Percentiles rank a stretch among this genome's conserved stretches.
These are phyloP conservation scores for Sebastes cheni DNA, from an alignment of 2,797 vertebrate genomes.

Conservation along the genomic window DNA sequence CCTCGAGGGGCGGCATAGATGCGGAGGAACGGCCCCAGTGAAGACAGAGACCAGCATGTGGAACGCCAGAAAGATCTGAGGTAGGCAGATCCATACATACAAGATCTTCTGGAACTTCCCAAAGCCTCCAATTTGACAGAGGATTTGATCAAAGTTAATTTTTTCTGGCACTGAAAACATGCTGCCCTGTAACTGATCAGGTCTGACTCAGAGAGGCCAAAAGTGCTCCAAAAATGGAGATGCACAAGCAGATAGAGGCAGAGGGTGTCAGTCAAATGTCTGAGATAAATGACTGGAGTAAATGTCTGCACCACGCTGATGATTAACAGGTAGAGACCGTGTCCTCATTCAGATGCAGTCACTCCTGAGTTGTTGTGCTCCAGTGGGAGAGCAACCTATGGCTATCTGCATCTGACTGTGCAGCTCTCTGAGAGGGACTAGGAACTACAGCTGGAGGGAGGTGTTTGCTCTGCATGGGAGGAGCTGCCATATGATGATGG, in stretches of 20 bases:
- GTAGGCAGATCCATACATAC: conserved; percentile 80
- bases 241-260: neutral
- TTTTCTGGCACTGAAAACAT: neutral
- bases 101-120: conserved; percentile 80
- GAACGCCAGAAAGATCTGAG: conserved; percentile 80
- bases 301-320: conserved; percentile 9
- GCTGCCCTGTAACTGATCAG: neutral
- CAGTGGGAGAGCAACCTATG: conserved; percentile 8
- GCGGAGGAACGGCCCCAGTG: conserved; percentile 75
- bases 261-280: conserved; percentile 13
- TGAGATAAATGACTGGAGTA: neutral
- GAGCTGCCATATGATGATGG: conserved; percentile 34
- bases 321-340: conserved; percentile 16
- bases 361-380: conserved; percentile 23
- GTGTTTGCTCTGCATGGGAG: conserved; percentile 38
- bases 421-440: conserved; percentile 1
- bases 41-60: conserved; percentile 81
- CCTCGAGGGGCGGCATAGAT: conserved; percentile 59
- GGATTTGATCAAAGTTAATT: conserved; percentile 77
- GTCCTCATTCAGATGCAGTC: conserved; percentile 12
- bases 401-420: conserved; percentile 9
- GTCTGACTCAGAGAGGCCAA: conserved; percentile 9
- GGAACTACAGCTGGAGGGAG: conserved; percentile 49
- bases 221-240: neutral
- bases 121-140: conserved; percentile 75